Conservation (phyloP, 2,113 vertebrate species). For the Speoplatyrhinus poulsoni region DNA sequence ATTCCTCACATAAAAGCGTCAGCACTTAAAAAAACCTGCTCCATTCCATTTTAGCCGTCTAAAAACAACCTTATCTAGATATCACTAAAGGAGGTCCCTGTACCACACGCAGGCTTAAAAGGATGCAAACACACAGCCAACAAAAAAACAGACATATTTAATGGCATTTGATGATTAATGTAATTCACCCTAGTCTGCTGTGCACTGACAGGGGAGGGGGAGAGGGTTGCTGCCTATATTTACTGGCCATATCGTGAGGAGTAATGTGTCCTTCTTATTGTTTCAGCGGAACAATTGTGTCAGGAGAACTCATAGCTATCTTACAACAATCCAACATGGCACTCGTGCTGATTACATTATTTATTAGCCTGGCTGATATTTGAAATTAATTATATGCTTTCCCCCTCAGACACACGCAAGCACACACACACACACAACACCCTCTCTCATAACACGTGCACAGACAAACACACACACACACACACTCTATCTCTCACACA, state of each 20-base stretch:
- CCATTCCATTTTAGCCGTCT: neutral
- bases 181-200: conserved; percentile 28
- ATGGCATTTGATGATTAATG: conserved; percentile 30
- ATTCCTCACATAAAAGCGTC: neutral
- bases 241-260: conserved; percentile 37
- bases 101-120: conserved; percentile 1
- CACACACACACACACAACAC: conserved; percentile 22
- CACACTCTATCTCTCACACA: neutral
- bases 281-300: conserved; percentile 24
- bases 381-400: neutral
- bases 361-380: neutral
- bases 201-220: conserved; percentile 2
- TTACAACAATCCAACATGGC: neutral
- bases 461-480: conserved; percentile 17
- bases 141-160: conserved; percentile 26
- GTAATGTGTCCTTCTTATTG: conserved; percentile 32
- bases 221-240: conserved; percentile 29
- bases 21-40: too few species aligned
- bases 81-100: conserved; percentile 29
- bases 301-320: conserved; percentile 12
- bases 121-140: conserved; percentile 34
- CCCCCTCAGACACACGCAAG: too few species aligned
- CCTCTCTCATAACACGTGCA: neutral
- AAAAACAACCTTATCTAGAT: neutral
- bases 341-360: neutral